Conservation (phyloP, 2,888 invertebrate genomes). For the Hemicrepidius hirtus region DNA sequence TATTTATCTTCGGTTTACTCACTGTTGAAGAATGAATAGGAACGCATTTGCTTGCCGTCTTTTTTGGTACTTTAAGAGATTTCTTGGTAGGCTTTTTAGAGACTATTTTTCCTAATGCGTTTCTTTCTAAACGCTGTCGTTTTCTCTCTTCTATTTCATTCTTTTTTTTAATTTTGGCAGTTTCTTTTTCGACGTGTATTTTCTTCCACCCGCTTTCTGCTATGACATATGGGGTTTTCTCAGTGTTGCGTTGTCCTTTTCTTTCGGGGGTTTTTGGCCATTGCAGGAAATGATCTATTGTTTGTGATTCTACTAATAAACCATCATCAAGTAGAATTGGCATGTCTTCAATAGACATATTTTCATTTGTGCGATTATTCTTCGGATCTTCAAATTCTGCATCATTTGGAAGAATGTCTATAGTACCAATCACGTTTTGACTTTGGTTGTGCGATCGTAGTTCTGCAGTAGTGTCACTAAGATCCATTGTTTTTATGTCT, state of each 20-base stretch:
- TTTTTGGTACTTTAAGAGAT: constrained; percentile 3
- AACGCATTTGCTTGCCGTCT: neutral
- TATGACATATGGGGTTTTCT: neutral
- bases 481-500: too few relatives aligned
- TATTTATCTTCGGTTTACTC: neutral
- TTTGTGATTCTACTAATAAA: constrained; percentile 5
- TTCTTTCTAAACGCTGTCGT: neutral
- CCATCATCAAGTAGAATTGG: neutral
- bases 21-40: neutral
- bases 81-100: neutral
- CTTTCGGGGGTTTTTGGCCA: neutral
- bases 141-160: constrained; percentile 7
- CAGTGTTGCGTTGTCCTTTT: neutral
- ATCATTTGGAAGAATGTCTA: too few relatives aligned
- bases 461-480: too few relatives aligned
- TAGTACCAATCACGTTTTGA: too few relatives aligned
- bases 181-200: constrained; percentile 1
- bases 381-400: too few relatives aligned
- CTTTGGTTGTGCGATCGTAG: too few relatives aligned
- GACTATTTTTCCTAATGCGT: neutral
- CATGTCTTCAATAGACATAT: neutral
- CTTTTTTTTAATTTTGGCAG: neutral
- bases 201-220: neutral
- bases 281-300: neutral
- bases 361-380: neutral